phyloP scores from a whole-genome alignment of 2,888 invertebrate species.

The Rhopalosiphum nymphaeae region DNA sequence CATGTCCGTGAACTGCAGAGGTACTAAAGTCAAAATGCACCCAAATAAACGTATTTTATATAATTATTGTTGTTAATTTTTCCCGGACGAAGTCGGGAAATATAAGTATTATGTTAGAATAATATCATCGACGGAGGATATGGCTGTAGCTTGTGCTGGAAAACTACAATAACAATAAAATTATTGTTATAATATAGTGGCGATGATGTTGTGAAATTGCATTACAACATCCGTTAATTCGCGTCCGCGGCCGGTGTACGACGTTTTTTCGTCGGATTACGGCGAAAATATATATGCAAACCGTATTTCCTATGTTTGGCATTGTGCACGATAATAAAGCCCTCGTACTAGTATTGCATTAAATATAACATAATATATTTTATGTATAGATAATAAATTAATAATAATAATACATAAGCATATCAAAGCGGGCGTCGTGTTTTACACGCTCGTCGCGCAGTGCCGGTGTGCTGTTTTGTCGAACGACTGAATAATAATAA shows the following conservation, averaged over 20 bases:
- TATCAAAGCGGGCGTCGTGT: background rate
- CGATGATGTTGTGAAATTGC: background rate
- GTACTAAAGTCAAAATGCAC: background rate
- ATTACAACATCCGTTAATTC: background rate
- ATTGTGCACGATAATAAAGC: background rate
- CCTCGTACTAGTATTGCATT: background rate
- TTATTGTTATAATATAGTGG: background rate
- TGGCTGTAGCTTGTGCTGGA: background rate
- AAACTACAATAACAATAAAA: background rate
- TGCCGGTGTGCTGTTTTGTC: background rate
- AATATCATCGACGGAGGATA: background rate
- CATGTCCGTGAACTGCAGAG: background rate
- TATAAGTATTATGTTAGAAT: background rate
- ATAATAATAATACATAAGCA: background rate
- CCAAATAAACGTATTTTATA: background rate
- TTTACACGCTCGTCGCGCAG: slow-evolving; percentile 18
- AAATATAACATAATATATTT: background rate
- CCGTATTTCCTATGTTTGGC: slow-evolving; percentile 7
- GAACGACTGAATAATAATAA: slow-evolving; percentile 29
- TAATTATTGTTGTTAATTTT: background rate
- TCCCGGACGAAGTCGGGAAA: background rate
- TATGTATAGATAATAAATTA: background rate
- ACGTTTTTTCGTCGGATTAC: background rate
- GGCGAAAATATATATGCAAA: background rate
- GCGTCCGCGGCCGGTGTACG: background rate